These are phyloP conservation scores for Nyctereutes procyonoides DNA, from an alignment of 2,113 vertebrate species.

Conservation along the genomic window DNA sequence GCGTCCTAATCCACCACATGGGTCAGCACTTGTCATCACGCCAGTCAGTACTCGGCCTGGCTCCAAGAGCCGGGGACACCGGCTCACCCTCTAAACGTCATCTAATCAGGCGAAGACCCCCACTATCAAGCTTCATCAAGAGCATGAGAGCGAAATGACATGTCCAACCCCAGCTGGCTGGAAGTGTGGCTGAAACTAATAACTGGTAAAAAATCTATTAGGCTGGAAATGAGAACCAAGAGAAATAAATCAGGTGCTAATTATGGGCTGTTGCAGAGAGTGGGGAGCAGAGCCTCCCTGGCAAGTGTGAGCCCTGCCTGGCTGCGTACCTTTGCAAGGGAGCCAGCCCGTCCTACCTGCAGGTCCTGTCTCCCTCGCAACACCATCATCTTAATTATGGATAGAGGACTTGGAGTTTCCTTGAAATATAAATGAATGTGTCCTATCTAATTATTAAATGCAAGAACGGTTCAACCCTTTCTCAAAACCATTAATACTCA, in stretches of 20 bases:
- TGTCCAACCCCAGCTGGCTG: background rate
- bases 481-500: constrained; percentile 56
- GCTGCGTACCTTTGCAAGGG: rapidly evolving
- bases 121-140: background rate
- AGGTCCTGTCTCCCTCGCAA: background rate
- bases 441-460: constrained; percentile 57
- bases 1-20: rapidly evolving
- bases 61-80: rapidly evolving
- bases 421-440: constrained; percentile 54
- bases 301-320: constrained; percentile 5
- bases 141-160: background rate
- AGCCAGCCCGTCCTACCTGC: background rate
- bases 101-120: background rate
- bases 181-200: background rate
- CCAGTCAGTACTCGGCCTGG: background rate
- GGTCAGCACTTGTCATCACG: rapidly evolving
- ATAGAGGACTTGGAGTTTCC: background rate
- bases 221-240: constrained; percentile 76
- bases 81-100: background rate
- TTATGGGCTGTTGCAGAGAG: constrained; percentile 53
- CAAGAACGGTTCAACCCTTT: constrained; percentile 5
- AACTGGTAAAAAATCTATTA: constrained; percentile 64
- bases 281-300: background rate
- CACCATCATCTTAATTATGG: constrained; percentile 63
- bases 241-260: constrained; percentile 83